These are phyloP conservation scores for Drosophila saltans DNA, from an alignment of 1,140 invertebrate genomes.

Conservation along the genomic window DNA sequence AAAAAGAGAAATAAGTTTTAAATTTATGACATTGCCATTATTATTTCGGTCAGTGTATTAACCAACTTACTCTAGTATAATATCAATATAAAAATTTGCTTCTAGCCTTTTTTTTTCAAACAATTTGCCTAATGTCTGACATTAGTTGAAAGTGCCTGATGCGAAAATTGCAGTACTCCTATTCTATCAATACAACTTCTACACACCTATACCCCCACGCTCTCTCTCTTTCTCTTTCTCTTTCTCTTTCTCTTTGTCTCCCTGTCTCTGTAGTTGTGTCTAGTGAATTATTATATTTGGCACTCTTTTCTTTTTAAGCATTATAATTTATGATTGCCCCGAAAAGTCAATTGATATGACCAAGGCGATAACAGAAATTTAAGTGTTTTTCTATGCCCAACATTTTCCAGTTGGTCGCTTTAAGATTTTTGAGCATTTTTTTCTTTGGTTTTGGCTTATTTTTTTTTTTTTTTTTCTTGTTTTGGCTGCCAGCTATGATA, in stretches of 20 bases:
- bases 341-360: conserved; percentile 79
- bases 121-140: conserved; percentile 69
- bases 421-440: too few relatives aligned
- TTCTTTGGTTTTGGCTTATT: not conserved
- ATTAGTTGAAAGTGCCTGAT: conserved; percentile 68
- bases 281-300: conserved; percentile 76
- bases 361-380: conserved; percentile 65
- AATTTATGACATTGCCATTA: too few relatives aligned
- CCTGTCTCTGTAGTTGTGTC: conserved; percentile 19
- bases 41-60: conserved; percentile 34
- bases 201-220: not conserved
- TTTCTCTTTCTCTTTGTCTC: conserved; percentile 21
- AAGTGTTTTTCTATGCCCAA: conserved; percentile 64
- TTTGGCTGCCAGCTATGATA: conserved; percentile 33
- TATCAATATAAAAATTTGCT: conserved; percentile 39
- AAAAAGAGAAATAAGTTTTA: conserved; percentile 25
- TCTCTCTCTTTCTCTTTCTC: not conserved
- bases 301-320: conserved; percentile 40
- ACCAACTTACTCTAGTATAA: conserved; percentile 12
- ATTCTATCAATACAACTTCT: conserved; percentile 1
- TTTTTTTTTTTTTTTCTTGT: conserved; percentile 14
- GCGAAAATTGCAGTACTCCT: conserved; percentile 63
- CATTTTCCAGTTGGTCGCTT: not conserved
- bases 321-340: conserved; percentile 71
- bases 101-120: not conserved